Percentiles rank a stretch among this genome's conserved stretches.
Conservation (phyloP, 2,888 invertebrate genomes). For the Bombylius major region DNA sequence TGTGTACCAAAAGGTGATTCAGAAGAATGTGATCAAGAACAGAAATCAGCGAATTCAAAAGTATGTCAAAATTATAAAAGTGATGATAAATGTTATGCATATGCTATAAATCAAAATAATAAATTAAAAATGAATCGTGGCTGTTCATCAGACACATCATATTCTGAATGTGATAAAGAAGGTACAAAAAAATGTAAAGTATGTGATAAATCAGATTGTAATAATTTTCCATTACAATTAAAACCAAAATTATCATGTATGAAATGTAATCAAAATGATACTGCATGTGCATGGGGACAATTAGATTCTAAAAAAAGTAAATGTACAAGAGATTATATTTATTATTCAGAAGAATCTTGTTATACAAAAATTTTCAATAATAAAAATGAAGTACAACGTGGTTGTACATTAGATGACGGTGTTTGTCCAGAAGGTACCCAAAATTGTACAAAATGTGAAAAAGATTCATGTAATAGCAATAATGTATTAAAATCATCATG, state of each 20-base stretch:
- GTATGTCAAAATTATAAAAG: constrained; percentile 16
- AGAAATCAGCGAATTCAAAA: constrained; percentile 9
- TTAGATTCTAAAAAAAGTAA: not conserved
- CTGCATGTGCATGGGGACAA: constrained; percentile 10
- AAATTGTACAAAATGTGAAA: not conserved
- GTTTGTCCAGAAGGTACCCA: not conserved
- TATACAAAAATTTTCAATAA: not conserved
- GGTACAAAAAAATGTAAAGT: constrained; percentile 17
- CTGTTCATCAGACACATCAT: constrained; percentile 23
- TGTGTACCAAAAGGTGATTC: constrained; percentile 15
- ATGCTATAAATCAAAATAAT: constrained; percentile 14
- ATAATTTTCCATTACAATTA: constrained; percentile 12
- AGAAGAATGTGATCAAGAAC: constrained; percentile 5
- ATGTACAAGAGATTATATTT: constrained; percentile 9
- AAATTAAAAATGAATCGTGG: constrained; percentile 21
- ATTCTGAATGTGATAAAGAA: constrained; percentile 21
- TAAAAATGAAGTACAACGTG: constrained; percentile 13
- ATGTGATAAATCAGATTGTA: constrained; percentile 23
- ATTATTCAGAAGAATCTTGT: constrained; percentile 13
- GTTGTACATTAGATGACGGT: constrained; percentile 15
- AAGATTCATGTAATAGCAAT: constrained; percentile 6
- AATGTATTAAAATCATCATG: not conserved
- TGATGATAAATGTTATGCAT: constrained; percentile 22
- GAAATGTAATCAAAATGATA: constrained; percentile 10
- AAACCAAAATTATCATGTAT: constrained; percentile 12